Evolutionary conservation across 2,113 vertebrate genomes (phyloP).

Genomic region (Morphnarchus princeps): DNA sequence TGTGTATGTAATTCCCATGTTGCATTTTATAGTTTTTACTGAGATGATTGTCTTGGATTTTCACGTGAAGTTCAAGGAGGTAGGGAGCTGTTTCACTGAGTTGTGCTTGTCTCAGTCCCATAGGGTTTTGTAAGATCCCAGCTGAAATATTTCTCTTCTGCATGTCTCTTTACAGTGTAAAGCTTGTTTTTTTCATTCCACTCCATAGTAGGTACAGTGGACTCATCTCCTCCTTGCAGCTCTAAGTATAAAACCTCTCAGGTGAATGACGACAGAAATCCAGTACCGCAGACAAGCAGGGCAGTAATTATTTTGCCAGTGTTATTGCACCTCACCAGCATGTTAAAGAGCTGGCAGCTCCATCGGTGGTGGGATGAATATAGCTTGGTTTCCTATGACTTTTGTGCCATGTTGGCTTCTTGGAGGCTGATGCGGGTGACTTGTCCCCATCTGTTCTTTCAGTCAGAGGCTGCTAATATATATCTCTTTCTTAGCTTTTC

Average conservation of each 20-base stretch:
- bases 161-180: background rate
- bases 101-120: background rate
- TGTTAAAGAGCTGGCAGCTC: background rate
- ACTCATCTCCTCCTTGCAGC: background rate
- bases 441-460: background rate
- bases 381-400: background rate
- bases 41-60: background rate
- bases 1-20: background rate
- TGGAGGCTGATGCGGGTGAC: background rate
- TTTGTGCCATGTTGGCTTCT: background rate
- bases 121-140: background rate
- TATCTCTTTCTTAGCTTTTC: background rate
- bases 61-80: background rate
- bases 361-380: background rate
- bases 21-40: background rate
- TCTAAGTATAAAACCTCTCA: background rate
- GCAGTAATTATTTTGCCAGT: background rate
- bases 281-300: background rate
- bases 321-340: background rate
- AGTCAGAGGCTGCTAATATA: background rate
- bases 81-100: background rate
- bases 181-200: background rate
- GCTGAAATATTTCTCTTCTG: background rate
- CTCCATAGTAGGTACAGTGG: rapidly evolving
- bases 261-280: background rate